A percentile compares a stretch with the other conserved stretches of the same genome.
Conservation (phyloP, 2,888 invertebrate species). For the Drosophila algonquin region DNA sequence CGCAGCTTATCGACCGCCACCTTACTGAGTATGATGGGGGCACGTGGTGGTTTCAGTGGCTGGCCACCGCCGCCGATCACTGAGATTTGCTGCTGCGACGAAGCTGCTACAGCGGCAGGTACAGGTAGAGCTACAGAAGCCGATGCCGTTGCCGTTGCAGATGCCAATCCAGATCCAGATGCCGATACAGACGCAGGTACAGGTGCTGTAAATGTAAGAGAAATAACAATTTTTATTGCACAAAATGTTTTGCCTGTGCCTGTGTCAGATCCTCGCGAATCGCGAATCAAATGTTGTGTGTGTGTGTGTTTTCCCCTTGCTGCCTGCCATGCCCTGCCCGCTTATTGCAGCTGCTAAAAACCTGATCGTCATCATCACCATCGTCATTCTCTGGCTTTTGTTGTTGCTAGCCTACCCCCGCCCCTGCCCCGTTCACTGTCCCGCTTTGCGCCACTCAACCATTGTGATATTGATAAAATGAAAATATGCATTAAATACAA, state of each 20-base stretch:
- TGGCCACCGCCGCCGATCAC: constrained; percentile 43
- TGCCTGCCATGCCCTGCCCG: constrained; percentile 10
- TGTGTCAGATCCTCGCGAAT: not conserved
- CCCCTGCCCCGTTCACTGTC: constrained; percentile 15
- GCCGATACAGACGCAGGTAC: constrained; percentile 1
- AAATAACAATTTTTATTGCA: not conserved
- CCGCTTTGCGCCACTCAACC: constrained; percentile 23
- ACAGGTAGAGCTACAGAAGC: not conserved
- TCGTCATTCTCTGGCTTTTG: constrained; percentile 10
- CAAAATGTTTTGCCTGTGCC: not conserved
- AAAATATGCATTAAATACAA: constrained; percentile 11
- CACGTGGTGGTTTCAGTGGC: constrained; percentile 46
- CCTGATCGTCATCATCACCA: constrained; percentile 46
- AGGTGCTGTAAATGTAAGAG: not conserved
- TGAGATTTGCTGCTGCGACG: constrained; percentile 35
- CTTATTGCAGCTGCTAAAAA: constrained; percentile 45
- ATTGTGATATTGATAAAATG: constrained; percentile 40
- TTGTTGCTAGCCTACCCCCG: constrained; percentile 22
- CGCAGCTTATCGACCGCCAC: constrained; percentile 66
- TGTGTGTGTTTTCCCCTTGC: not conserved
- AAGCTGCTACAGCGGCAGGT: constrained; percentile 6
- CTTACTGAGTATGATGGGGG: constrained; percentile 65
- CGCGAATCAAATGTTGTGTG: not conserved
- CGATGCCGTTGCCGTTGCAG: constrained; percentile 6
- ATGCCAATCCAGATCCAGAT: constrained; percentile 7